Conservation (phyloP, 2,888 invertebrate species). For the Orchesella flavescens region DNA sequence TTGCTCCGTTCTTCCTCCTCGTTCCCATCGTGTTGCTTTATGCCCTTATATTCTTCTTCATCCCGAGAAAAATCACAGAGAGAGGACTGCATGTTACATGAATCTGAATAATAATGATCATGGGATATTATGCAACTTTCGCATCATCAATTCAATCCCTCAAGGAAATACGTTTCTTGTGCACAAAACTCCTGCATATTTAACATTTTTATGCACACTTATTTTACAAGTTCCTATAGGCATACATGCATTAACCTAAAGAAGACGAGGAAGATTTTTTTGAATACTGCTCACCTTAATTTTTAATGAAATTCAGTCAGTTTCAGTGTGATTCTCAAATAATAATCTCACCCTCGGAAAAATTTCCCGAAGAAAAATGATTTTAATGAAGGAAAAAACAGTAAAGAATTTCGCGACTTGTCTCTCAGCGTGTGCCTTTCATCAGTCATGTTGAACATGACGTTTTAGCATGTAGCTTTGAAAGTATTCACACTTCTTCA, state of each 20-base stretch:
- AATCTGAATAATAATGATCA: too few relatives aligned
- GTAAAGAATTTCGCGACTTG: constrained; percentile 17
- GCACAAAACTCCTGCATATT: too few relatives aligned
- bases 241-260: not conserved
- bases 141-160: too few relatives aligned
- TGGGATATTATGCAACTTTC: too few relatives aligned
- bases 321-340: not conserved
- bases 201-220: not conserved
- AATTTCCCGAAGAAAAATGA: constrained; percentile 14
- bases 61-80: too few relatives aligned
- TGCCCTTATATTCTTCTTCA: too few relatives aligned
- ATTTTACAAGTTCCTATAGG: not conserved
- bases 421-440: constrained; percentile 51
- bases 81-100: too few relatives aligned
- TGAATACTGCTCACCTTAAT: too few relatives aligned
- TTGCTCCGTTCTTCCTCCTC: not conserved
- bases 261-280: too few relatives aligned
- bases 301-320: too few relatives aligned
- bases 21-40: not conserved
- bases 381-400: not conserved
- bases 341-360: constrained; percentile 16
- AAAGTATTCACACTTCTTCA: too few relatives aligned
- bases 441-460: constrained; percentile 49
- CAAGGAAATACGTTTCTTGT: too few relatives aligned
- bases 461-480: not conserved